Evolutionary conservation across 1,140 invertebrate species (phyloP).

Genomic region (Laupala kohalensis): DNA sequence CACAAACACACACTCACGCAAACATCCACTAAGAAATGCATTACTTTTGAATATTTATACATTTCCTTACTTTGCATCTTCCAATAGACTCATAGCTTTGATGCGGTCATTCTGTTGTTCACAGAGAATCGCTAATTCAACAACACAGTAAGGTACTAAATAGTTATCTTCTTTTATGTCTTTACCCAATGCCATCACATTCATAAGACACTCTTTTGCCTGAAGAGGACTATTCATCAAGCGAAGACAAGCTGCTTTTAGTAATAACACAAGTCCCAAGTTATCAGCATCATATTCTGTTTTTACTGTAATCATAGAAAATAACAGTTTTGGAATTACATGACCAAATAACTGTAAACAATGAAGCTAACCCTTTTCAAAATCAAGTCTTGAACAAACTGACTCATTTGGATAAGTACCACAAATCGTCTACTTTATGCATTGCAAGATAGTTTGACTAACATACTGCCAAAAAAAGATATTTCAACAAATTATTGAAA

Average conservation of each 20-base stretch:
- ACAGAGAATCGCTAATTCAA: conserved; percentile 72
- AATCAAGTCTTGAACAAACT: no score
- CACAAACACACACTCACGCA: not conserved
- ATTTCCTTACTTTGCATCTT: conserved; percentile 66
- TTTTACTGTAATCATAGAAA: conserved; percentile 20
- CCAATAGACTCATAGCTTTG: conserved; percentile 56
- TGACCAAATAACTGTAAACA: no score
- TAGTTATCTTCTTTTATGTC: conserved; percentile 72
- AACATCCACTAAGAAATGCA: not conserved
- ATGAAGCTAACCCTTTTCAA: no score
- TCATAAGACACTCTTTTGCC: conserved; percentile 61
- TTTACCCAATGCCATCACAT: conserved; percentile 56
- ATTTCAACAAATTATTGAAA: no score
- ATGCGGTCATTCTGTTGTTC: conserved; percentile 48
- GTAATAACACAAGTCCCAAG: conserved; percentile 54
- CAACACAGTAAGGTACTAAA: conserved; percentile 71
- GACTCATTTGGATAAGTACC: no score
- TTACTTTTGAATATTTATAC: conserved; percentile 7
- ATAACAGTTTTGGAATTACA: not conserved
- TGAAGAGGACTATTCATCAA: conserved; percentile 54
- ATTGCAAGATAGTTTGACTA: no score
- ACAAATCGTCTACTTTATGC: no score
- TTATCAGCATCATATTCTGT: conserved; percentile 61
- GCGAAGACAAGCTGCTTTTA: conserved; percentile 74
- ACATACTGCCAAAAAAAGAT: no score